Evolutionary conservation across 2,888 invertebrate species (phyloP), one percentile per base, ranked within the genome.

Genomic region (Minunthozetes semirufus): DNA sequence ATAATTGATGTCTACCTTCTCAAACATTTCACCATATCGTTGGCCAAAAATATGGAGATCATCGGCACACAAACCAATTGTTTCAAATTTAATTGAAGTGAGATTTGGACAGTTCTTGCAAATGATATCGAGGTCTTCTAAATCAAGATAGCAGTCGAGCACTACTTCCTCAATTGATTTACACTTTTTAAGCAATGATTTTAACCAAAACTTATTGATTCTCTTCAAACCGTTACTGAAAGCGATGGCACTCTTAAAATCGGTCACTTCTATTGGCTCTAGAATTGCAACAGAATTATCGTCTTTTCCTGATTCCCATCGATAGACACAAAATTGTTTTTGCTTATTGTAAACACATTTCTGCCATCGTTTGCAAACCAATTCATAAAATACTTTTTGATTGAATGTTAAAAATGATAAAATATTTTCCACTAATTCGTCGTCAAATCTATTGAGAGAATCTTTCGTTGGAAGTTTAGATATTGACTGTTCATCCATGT

Each of bases 341-440:
- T 53, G 53, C 1, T 53, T 3, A n/a, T n/a, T 53, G 19, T 53
- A 53, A 22, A 53, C 25, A 53, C 4, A 19, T 53, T 11, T 53
- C 13, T 53, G 8, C 53, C 53, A 42, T 11, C 11, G 42, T 42
- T 42, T 42, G 42, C 9, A 42, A 42, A 42, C 42, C 42, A 13
- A 42, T 42, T 42, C 42, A 42, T 9, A 42, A 6, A 42, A 42
- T 42, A 56, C 56, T 56, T 56, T 56, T 13, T 56, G 11, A 56
- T 9, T 56, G 56, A 56, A 56, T 56, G 56, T 56, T 13, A 56
- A 56, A 56, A 8, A 56, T 25, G 56, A 56, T 56, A 56, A 56
- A 17, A 56, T 56, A 22, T 56, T 56, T 56, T 56, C 22, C 19
- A 22, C 22, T 22, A 56, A 56, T 17, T 22, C 25, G 25, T 56